Conservation (phyloP, 2,113 vertebrate genomes). For the Daboia siamensis region DNA sequence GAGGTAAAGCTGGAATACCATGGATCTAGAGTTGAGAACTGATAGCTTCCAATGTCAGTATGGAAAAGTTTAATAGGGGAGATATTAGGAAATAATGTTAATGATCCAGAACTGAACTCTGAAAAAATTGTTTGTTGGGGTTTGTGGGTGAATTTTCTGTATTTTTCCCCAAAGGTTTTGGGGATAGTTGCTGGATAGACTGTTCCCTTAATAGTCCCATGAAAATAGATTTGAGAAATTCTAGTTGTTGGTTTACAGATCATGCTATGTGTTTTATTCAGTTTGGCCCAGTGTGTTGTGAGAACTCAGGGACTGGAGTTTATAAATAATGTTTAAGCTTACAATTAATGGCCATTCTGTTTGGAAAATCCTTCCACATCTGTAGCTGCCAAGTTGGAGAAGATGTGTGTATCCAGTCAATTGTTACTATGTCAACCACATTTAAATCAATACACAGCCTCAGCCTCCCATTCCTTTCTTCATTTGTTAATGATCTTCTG, state of each 20-base stretch:
- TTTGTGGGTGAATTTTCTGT: not conserved
- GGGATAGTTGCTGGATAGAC: not conserved
- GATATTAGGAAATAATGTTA: not conserved
- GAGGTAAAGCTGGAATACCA: not conserved
- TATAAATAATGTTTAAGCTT: not conserved
- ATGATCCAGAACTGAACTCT: not conserved
- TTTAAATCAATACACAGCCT: not conserved
- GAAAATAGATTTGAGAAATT: not conserved
- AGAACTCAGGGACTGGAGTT: not conserved
- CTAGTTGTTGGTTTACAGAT: not conserved
- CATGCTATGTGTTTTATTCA: not conserved
- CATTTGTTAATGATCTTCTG: not conserved
- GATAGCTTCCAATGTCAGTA: not conserved
- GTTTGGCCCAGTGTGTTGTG: not conserved
- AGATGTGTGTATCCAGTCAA: not conserved
- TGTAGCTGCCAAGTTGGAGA: not conserved
- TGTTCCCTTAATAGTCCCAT: not conserved
- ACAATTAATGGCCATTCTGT: not conserved
- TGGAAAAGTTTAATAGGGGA: not conserved
- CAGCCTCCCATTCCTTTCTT: not conserved
- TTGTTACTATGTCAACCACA: not conserved
- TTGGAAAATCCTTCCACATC: not conserved
- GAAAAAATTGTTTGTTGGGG: not conserved
- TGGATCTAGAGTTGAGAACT: not conserved
- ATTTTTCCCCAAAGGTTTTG: no score